Evolutionary conservation across 2,113 vertebrate species (phyloP).

Genomic region (Ploceus nigricollis): DNA sequence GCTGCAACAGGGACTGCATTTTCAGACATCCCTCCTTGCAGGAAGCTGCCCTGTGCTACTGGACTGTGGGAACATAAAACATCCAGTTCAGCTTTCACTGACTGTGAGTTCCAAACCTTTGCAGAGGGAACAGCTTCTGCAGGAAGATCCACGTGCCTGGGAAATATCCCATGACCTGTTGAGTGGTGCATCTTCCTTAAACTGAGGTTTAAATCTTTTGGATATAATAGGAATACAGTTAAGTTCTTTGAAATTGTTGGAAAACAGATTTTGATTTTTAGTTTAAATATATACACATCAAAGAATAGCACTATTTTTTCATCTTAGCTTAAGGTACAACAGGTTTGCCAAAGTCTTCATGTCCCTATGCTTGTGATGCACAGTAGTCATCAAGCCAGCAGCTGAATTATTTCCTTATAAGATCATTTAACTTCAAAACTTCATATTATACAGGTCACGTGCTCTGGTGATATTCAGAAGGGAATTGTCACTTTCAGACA

Average conservation of each 20-base stretch:
- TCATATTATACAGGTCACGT: constrained; percentile 60
- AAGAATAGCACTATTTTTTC: background rate
- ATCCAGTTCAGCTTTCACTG: background rate
- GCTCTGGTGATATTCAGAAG: constrained; percentile 69
- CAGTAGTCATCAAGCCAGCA: constrained; percentile 46
- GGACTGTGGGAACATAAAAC: background rate
- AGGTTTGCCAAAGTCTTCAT: background rate
- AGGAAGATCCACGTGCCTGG: background rate
- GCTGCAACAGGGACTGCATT: background rate
- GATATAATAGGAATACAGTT: background rate
- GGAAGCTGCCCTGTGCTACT: background rate
- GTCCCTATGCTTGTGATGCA: background rate
- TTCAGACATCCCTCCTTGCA: background rate
- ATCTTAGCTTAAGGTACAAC: background rate
- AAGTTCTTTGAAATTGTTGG: background rate
- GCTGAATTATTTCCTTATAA: constrained; percentile 70
- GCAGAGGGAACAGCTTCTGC: background rate
- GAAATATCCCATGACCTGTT: background rate
- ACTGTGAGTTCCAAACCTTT: background rate
- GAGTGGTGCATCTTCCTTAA: background rate
- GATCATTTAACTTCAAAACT: constrained; percentile 72
- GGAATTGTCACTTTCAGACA: constrained; percentile 74
- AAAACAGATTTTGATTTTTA: background rate
- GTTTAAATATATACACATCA: background rate
- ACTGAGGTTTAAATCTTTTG: background rate